A percentile compares a stretch with the other conserved stretches of the same genome.
phyloP scores from a whole-genome alignment of 2,113 vertebrate species.

The Scytalopus superciliaris region DNA sequence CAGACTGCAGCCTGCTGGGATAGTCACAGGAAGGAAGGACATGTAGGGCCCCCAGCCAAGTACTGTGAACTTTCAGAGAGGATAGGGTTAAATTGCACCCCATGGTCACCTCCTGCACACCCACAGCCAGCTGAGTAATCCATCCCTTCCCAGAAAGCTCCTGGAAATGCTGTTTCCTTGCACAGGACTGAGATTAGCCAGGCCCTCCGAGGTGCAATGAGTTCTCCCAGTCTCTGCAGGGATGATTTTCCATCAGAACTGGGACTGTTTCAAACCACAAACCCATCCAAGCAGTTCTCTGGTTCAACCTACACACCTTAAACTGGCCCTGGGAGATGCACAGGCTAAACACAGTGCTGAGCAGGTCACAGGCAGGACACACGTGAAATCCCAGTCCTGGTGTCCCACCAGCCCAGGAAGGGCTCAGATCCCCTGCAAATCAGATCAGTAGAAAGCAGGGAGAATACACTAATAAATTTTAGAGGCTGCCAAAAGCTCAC shows the following conservation, averaged over 20 bases:
- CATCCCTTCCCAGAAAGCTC: background rate
- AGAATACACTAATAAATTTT: background rate
- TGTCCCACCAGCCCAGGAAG: background rate
- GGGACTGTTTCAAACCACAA: background rate
- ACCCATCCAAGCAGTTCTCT: background rate
- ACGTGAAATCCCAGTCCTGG: rapidly evolving
- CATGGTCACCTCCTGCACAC: background rate
- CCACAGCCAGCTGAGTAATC: background rate
- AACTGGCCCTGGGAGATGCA: background rate
- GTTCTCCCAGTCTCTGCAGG: background rate
- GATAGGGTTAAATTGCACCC: background rate
- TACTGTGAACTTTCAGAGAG: background rate
- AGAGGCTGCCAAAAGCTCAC: background rate
- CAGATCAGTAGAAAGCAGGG: background rate
- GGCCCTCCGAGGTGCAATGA: background rate
- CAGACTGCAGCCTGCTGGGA: background rate
- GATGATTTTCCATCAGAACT: background rate
- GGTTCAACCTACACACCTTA: rapidly evolving
- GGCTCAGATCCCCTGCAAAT: background rate
- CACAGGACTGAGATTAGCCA: background rate
- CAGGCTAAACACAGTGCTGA: rapidly evolving
- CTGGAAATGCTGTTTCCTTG: background rate
- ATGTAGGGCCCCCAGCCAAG: rapidly evolving
- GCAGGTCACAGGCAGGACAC: background rate
- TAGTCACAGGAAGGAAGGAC: background rate